These are phyloP conservation scores for Crotalus helleri DNA, from an alignment of 2,113 vertebrate genomes.

Conservation along the genomic window DNA sequence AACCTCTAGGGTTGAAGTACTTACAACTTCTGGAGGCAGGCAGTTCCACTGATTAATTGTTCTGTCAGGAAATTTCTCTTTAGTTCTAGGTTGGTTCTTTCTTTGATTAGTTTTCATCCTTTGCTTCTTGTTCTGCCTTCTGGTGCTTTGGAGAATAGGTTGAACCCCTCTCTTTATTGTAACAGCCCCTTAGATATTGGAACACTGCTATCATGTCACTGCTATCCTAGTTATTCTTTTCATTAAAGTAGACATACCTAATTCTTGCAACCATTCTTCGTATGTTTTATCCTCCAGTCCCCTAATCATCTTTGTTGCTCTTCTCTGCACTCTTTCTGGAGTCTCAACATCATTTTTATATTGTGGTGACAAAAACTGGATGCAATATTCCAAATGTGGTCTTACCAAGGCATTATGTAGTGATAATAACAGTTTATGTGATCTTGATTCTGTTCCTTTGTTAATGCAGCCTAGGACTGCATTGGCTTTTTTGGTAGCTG, in stretches of 20 bases:
- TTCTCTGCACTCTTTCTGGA: background rate
- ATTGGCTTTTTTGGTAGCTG: background rate
- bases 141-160: background rate
- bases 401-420: background rate
- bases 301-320: background rate
- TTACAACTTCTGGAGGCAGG: background rate
- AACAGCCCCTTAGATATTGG: background rate
- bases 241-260: background rate
- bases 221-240: background rate
- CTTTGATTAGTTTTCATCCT: background rate
- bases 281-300: background rate
- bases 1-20: background rate
- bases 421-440: background rate
- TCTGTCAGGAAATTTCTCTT: background rate
- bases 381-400: background rate
- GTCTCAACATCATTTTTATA: background rate
- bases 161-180: background rate
- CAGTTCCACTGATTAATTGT: background rate
- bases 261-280: background rate
- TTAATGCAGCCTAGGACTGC: background rate
- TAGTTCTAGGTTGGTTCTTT: background rate
- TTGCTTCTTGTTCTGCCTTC: background rate
- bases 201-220: background rate
- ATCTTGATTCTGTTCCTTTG: background rate
- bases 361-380: background rate